Percentiles rank a stretch among this genome's conserved stretches.
phyloP scores from a whole-genome alignment of 2,888 invertebrate species.

The Synanthedon andrenaeformis region DNA sequence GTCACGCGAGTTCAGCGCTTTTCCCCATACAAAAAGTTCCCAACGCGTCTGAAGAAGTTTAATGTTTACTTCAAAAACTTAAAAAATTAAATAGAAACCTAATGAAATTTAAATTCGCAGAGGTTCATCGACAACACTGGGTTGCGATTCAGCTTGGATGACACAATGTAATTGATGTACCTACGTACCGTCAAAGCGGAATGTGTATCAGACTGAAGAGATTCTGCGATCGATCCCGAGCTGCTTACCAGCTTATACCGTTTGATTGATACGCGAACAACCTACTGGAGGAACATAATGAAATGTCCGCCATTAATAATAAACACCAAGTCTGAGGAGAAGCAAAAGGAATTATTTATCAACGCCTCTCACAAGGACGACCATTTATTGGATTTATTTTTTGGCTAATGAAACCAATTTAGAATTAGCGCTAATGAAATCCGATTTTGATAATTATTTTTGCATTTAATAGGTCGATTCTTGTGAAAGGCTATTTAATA shows the following conservation, averaged over 20 bases:
- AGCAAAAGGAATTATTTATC: background rate
- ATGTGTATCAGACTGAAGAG: background rate
- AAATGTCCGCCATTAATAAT: background rate
- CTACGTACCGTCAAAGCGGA: conserved; percentile 12
- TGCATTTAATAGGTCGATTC: too few relatives aligned
- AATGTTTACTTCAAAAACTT: too few relatives aligned
- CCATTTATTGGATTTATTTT: background rate
- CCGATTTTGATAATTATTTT: too few relatives aligned
- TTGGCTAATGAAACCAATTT: too few relatives aligned
- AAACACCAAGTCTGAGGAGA: background rate
- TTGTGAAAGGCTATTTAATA: too few relatives aligned
- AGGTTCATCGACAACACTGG: background rate
- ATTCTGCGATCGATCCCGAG: background rate
- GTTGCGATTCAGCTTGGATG: conserved; percentile 15
- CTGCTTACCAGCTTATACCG: background rate
- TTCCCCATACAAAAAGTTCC: too few relatives aligned
- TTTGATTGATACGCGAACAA: background rate
- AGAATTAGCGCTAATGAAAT: too few relatives aligned
- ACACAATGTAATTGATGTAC: conserved; percentile 27
- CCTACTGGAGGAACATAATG: background rate
- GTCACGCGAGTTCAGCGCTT: too few relatives aligned
- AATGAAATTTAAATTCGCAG: too few relatives aligned
- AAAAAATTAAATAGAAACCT: too few relatives aligned
- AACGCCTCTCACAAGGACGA: background rate
- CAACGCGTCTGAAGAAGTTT: too few relatives aligned